Conservation (phyloP, 2,888 invertebrate species). For the Drosophila suboccidentalis region DNA sequence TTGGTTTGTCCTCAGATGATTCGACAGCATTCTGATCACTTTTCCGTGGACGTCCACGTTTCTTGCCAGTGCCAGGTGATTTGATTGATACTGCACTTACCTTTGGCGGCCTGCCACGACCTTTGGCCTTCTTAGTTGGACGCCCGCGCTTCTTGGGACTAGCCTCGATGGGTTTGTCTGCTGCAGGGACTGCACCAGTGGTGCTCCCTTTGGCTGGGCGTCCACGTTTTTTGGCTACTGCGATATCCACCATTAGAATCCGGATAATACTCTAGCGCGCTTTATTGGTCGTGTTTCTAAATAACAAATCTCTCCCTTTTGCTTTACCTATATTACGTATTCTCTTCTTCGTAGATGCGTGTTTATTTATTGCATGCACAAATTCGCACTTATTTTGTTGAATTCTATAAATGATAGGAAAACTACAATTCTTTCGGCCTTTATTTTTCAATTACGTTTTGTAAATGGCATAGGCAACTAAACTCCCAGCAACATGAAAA, state of each 20-base stretch:
- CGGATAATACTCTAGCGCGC: too few relatives aligned
- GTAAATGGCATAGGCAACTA: neutral
- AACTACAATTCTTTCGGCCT: neutral
- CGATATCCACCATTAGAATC: slow-evolving; percentile 57
- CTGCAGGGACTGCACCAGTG: slow-evolving; percentile 1
- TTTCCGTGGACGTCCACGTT: slow-evolving; percentile 75
- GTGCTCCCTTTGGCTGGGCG: slow-evolving; percentile 52
- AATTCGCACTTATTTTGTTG: neutral
- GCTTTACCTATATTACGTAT: neutral
- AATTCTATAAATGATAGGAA: neutral
- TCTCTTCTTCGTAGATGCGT: neutral
- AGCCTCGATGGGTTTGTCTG: slow-evolving; percentile 30
- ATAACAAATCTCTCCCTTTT: neutral
- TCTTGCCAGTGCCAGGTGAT: slow-evolving; percentile 40
- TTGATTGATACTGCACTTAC: slow-evolving; percentile 4
- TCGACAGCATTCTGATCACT: slow-evolving; percentile 22
- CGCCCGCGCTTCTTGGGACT: slow-evolving; percentile 80
- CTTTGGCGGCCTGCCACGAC: slow-evolving; percentile 69
- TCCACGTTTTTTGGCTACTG: slow-evolving; percentile 58
- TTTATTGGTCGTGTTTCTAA: neutral
- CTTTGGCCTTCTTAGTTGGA: slow-evolving; percentile 54
- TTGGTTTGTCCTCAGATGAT: slow-evolving; percentile 21
- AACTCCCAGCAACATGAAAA: slow-evolving; percentile 46
- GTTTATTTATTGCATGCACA: too few relatives aligned
- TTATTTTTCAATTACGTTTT: slow-evolving; percentile 12